Evolutionary conservation across 2,113 vertebrate species (phyloP).

Genomic region (Vulpes vulpes): DNA sequence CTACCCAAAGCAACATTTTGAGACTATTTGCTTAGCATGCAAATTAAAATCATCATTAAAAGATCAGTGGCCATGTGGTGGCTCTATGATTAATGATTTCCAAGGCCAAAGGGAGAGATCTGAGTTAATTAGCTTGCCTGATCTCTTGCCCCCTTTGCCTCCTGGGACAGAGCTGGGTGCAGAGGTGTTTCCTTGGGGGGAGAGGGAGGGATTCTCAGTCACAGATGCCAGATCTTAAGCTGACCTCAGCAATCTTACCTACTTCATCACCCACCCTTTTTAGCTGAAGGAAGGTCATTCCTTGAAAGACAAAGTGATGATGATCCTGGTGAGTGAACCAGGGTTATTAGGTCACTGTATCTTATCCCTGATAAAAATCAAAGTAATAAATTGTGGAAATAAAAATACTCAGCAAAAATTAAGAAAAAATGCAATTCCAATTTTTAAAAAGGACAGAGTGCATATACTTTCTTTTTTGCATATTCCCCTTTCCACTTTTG

Average conservation of each 20-base stretch:
- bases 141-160: background rate
- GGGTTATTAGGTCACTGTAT: background rate
- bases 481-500: background rate
- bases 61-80: conserved; percentile 40
- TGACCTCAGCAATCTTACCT: background rate
- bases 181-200: background rate
- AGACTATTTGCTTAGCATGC: conserved; percentile 71
- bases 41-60: conserved; percentile 81
- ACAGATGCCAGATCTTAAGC: background rate
- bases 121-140: conserved; percentile 70
- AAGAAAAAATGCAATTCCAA: background rate
- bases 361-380: background rate
- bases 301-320: conserved; percentile 42
- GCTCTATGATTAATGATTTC: conserved; percentile 77
- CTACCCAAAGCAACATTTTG: conserved; percentile 58
- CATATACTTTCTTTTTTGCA: background rate
- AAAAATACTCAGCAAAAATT: conserved; percentile 36
- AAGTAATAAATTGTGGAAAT: background rate
- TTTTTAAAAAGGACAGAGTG: background rate
- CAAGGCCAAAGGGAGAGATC: background rate
- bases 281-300: background rate
- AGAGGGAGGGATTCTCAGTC: background rate
- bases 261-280: background rate
- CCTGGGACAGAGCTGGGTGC: background rate
- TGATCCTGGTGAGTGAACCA: background rate